These are phyloP conservation scores for Zenarchopterus dispar DNA, from an alignment of 2,797 vertebrate species.

Conservation along the genomic window DNA sequence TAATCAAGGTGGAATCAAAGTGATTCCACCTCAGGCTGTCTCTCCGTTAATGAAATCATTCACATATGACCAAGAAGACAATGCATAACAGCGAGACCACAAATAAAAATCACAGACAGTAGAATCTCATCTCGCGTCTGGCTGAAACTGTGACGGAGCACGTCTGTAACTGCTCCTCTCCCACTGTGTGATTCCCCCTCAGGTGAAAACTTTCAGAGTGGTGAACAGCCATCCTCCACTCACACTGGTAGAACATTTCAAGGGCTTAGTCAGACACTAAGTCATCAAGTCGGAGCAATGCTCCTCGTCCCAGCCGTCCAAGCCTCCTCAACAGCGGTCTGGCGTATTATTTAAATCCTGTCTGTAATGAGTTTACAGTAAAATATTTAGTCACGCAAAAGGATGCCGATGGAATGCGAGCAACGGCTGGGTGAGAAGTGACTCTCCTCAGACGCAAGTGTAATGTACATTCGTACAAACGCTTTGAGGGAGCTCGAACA, in stretches of 20 bases:
- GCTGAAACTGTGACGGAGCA: constrained; percentile 11
- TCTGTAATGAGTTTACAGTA: constrained; percentile 33
- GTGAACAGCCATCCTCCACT: neutral
- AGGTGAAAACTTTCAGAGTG: constrained; percentile 28
- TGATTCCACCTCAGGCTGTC: neutral
- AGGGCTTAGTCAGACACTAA: constrained; percentile 18
- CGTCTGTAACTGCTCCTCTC: constrained; percentile 13
- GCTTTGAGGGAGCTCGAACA: constrained; percentile 44
- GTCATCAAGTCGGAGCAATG: constrained; percentile 21
- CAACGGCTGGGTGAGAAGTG: constrained; percentile 22
- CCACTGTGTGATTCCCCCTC: constrained; percentile 18
- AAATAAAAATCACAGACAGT: constrained; percentile 17
- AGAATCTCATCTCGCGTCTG: neutral
- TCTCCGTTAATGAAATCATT: constrained; percentile 32
- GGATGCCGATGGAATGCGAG: constrained; percentile 55
- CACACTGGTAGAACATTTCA: constrained; percentile 4
- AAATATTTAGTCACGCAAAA: constrained; percentile 59
- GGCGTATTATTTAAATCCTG: constrained; percentile 33
- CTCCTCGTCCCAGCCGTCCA: constrained; percentile 45
- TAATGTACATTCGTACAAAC: constrained; percentile 23
- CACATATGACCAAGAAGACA: constrained; percentile 3
- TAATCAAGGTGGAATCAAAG: constrained; percentile 35
- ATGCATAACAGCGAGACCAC: neutral
- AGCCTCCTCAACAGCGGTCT: constrained; percentile 26
- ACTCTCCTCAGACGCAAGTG: constrained; percentile 29